These are phyloP conservation scores for Pimephales promelas DNA, from an alignment of 2,113 vertebrate species.

Conservation along the genomic window DNA sequence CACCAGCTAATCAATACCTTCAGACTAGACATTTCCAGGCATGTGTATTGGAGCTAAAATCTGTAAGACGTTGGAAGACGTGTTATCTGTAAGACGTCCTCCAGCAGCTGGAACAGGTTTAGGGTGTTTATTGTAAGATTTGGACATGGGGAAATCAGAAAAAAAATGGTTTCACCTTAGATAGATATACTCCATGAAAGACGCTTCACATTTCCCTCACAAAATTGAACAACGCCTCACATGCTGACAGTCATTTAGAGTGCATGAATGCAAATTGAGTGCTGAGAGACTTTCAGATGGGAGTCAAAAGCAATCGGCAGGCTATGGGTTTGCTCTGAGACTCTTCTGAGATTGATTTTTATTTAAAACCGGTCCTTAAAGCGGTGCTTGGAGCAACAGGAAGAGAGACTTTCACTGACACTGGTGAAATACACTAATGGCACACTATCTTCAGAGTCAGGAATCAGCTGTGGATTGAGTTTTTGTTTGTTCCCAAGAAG, in stretches of 20 bases:
- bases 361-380: constrained; percentile 20
- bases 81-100: no score
- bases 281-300: background rate
- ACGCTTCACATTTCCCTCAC: background rate
- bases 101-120: no score
- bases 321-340: background rate
- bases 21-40: no score
- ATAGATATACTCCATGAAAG: background rate
- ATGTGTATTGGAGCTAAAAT: no score
- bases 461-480: background rate
- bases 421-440: background rate
- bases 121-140: no score
- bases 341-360: constrained; percentile 23
- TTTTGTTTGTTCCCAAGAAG: constrained; percentile 5
- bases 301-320: background rate
- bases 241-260: background rate
- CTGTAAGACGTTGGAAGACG: no score
- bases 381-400: background rate
- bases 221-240: background rate
- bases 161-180: no score
- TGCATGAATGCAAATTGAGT: constrained; percentile 13
- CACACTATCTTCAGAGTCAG: background rate
- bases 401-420: background rate
- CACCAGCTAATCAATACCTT: no score
- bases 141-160: no score